Base-by-base conservation (phyloP, 2,113 vertebrate species). In the Verasper variegatus region DNA sequence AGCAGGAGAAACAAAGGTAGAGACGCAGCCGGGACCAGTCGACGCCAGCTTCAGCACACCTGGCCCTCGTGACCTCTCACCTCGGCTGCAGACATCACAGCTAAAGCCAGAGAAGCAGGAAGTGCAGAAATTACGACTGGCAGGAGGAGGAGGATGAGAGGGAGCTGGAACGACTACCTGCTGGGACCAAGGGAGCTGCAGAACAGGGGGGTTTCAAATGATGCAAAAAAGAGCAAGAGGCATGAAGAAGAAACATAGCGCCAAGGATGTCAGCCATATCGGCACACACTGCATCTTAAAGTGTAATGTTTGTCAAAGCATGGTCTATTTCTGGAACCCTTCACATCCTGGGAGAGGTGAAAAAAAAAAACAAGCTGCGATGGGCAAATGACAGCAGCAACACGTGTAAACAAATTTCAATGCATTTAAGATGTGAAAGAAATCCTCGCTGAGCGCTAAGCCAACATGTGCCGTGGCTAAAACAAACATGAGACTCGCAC, bases 31-130 rank as follows among this genome's bases (percentile, higher is more conserved):
- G 55, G 69, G 69, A 73, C 63, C 27, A 40, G 77, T 77, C 24
- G 42, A 58, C 47, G 81, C 81, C 81, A 75, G 68, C 72, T 80
- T 57, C 67, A 11, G 66, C 79, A 80, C 91, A 92, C 90, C 88
- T 88, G 88, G 71, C 87, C 87, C 59, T 42, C 10, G 5, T 1
- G 52, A 90, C 84, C 90, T 87, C 62, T 90, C 71, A 86, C 88
- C 89, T 87, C 67, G 20, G 79, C 67, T 80, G 68, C 70, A 75
- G 66, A 78, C 83, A 78, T 86, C 82, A 71, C 24, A 83, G 89
- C 74, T 76, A 31, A 60, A 69, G 75, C 74, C 69, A 31, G 61
- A 56, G 79, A 71, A 86, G 65, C 78, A 84, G 84, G 84, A 89
- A 79, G 80, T 77, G 82, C 64, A 70, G 31, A 76, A 83, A 82